A percentile compares a stretch with the other conserved stretches of the same genome.
These are phyloP conservation scores for Oligia strigilis DNA, from an alignment of 2,888 invertebrate species.

Conservation along the genomic window DNA sequence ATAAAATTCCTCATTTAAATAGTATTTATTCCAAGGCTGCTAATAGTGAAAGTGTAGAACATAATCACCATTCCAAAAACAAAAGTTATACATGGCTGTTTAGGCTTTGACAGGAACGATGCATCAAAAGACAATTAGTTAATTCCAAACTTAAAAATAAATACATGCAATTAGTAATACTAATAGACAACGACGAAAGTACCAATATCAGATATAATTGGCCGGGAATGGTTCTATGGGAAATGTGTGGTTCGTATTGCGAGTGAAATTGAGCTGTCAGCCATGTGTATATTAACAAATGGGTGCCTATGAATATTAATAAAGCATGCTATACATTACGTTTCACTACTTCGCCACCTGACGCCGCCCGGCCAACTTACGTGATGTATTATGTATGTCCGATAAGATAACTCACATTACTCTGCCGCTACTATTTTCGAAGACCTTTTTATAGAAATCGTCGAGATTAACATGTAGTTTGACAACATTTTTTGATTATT, in stretches of 20 bases:
- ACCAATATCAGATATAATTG: constrained; percentile 75
- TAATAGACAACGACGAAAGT: constrained; percentile 62
- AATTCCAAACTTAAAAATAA: constrained; percentile 51
- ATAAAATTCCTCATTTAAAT: neutral
- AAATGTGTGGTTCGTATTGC: constrained; percentile 75
- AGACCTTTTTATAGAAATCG: constrained; percentile 58
- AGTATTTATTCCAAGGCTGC: neutral
- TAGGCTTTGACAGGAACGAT: constrained; percentile 44
- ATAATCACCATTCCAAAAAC: constrained; percentile 27
- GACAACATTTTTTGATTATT: constrained; percentile 67
- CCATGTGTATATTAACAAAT: constrained; percentile 87
- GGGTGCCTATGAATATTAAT: constrained; percentile 88
- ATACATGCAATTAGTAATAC: constrained; percentile 60
- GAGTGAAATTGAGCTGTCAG: constrained; percentile 88
- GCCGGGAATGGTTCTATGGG: constrained; percentile 70
- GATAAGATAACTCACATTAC: constrained; percentile 66
- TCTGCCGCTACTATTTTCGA: constrained; percentile 42
- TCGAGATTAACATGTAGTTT: constrained; percentile 63
- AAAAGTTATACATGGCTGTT: constrained; percentile 39
- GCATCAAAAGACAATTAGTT: constrained; percentile 57
- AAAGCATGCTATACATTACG: constrained; percentile 78
- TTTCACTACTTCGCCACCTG: constrained; percentile 71
- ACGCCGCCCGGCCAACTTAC: constrained; percentile 55
- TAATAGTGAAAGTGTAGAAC: constrained; percentile 39
- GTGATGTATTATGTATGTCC: constrained; percentile 67